Base-by-base conservation (phyloP, 2,888 invertebrate genomes). In the Xanthostigma xanthostigma region DNA sequence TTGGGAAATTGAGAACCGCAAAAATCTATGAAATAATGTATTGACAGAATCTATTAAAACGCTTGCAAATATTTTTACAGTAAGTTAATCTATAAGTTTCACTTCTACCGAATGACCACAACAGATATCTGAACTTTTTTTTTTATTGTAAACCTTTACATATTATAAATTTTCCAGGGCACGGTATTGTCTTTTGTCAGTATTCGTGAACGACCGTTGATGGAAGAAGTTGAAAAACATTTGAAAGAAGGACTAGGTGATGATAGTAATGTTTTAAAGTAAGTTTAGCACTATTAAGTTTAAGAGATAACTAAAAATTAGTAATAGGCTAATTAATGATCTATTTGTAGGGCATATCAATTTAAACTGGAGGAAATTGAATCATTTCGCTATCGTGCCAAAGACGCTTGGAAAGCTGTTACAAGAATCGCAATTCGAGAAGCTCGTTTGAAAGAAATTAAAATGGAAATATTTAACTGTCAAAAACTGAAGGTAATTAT, bases 321-420 rank as follows among this genome's bases (percentile, higher is more conserved):
- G 39, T 41, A 45, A 41, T 46, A 36, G 11, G 12, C 9, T 42
- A 39, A 39, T 12, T 13, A 12, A 50, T 41, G 9, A 36, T 50
- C 48, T 45, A 14, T 44, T 34, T 66, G 69, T 58, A 89, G 87
- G 64, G 85, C 89, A 49, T 98, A 94, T 68, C 83, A 92, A 62
- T 96, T 98, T 64, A 88, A 87, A 58, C 73, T 97, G 66, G 88
- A 93, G 53, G 95, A 98, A 69, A 85, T 98, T 44, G 96, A 97
- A 64, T 88, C 95, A 0, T 97, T 99, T 66, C 75, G 89, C 53
- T 96, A 98, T 69, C 75, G 98, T 56, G 87, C 96, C 0, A 79
- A 85, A 61, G 97, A 98, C 72, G 97, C 94, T 4, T 88, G 95
- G 86, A 79, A 87, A 59, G 88, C 94, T 1, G 91, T 95, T 9